A percentile compares a stretch with the other conserved stretches of the same genome.
These are phyloP conservation scores for Girardinus metallicus DNA, from an alignment of 2,797 vertebrate genomes.

Conservation along the genomic window DNA sequence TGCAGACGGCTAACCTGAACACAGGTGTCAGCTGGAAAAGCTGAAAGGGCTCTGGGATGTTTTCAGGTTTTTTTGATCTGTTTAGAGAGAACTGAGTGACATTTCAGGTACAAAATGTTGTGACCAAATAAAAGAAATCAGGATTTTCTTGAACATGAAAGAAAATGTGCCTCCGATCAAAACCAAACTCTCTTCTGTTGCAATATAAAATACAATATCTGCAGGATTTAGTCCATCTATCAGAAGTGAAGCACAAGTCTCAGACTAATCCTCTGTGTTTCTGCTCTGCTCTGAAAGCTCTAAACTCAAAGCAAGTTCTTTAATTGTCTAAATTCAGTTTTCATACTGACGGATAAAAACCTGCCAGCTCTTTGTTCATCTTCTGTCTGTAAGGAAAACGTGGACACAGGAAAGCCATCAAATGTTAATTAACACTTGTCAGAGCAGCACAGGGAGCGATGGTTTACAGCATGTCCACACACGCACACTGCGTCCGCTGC, in stretches of 20 bases:
- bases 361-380: conserved; percentile 34
- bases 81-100: background rate
- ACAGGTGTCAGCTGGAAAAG: conserved; percentile 12
- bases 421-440: conserved; percentile 70
- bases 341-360: conserved; percentile 14
- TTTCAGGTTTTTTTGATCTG: background rate
- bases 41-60: background rate
- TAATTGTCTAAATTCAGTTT: conserved; percentile 18
- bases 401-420: conserved; percentile 14
- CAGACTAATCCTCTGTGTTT: background rate
- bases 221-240: background rate
- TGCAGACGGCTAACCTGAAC: conserved; percentile 35
- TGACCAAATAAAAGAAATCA: background rate
- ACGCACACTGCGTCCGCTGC: background rate
- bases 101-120: background rate
- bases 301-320: background rate
- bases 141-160: background rate
- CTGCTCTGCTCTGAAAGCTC: background rate
- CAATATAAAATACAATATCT: background rate
- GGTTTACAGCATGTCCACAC: conserved; percentile 32
- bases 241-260: background rate
- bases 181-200: background rate
- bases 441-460: conserved; percentile 21
- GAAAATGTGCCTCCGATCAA: background rate
- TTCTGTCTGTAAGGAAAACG: conserved; percentile 12